Percentiles rank a stretch among this genome's conserved stretches.
These are phyloP conservation scores for Pavo muticus DNA, from an alignment of 2,113 vertebrate genomes.

Conservation along the genomic window DNA sequence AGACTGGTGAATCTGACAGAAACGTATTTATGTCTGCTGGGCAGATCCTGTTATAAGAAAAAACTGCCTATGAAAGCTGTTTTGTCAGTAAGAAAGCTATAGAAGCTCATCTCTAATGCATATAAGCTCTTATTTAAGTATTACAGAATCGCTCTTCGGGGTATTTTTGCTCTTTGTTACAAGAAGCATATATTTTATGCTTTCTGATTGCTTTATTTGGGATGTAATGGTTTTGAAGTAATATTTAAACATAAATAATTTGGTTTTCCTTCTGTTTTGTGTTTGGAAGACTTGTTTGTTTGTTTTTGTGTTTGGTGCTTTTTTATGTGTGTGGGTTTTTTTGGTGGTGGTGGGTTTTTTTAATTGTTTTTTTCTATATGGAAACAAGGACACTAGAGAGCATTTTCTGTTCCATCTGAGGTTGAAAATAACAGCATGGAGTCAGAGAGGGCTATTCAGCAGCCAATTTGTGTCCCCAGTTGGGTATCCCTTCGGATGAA, in stretches of 20 bases:
- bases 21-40: background rate
- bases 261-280: background rate
- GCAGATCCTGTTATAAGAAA: background rate
- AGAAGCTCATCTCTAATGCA: background rate
- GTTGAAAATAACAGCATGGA: conserved; percentile 29
- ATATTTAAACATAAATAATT: background rate
- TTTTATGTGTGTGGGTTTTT: background rate
- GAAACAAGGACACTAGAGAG: background rate
- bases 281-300: background rate
- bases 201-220: background rate
- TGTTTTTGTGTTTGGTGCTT: background rate
- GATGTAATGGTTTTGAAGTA: background rate
- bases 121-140: background rate
- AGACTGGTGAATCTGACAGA: background rate
- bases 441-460: conserved; percentile 8
- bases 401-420: conserved; percentile 29
- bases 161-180: background rate
- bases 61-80: background rate
- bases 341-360: background rate
- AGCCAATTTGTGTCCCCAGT: conserved; percentile 37
- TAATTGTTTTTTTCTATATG: background rate
- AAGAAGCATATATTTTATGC: background rate
- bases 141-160: background rate
- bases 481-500: conserved; percentile 10
- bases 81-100: background rate